Conservation (phyloP, 2,113 vertebrate genomes). For the Muscicapa adusta region DNA sequence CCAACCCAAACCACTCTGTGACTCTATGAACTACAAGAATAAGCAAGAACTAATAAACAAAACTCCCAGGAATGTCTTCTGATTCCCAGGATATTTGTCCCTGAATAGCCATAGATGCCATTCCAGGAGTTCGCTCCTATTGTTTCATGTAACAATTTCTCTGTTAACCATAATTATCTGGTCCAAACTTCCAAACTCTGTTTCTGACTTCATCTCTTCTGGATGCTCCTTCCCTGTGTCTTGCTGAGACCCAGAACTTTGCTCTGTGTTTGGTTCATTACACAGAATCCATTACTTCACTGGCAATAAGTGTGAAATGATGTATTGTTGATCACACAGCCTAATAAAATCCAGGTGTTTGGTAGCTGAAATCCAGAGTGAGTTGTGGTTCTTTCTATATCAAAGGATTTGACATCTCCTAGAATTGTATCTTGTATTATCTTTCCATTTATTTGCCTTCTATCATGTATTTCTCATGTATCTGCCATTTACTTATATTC, state of each 20-base stretch:
- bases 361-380: neutral
- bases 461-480: neutral
- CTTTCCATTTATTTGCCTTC: neutral
- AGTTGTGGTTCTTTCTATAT: neutral
- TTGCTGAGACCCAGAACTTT: neutral
- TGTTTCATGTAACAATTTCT: neutral
- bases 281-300: neutral
- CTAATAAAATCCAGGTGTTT: neutral
- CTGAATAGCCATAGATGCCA: neutral
- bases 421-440: neutral
- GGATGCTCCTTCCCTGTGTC: neutral
- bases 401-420: neutral
- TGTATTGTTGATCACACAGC: neutral
- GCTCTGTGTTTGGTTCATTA: neutral
- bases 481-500: neutral
- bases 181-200: neutral
- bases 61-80: neutral
- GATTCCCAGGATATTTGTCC: neutral
- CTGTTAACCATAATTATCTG: neutral
- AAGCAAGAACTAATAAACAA: neutral
- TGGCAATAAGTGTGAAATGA: neutral
- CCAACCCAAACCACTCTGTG: neutral
- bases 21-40: neutral
- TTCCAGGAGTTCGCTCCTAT: neutral
- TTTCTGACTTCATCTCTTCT: neutral